These are phyloP conservation scores for Plusia festucae DNA, from an alignment of 2,888 invertebrate genomes.

Conservation along the genomic window DNA sequence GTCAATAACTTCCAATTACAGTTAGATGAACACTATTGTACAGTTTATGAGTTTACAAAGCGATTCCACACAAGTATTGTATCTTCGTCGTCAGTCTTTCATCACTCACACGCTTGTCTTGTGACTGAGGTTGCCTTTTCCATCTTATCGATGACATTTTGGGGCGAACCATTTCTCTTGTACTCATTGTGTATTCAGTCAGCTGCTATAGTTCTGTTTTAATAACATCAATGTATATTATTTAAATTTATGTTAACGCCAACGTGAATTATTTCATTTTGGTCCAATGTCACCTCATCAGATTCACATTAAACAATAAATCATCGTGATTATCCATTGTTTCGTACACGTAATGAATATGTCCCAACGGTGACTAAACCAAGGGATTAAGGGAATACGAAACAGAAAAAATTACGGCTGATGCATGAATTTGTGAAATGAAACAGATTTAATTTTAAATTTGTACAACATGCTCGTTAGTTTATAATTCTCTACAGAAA, in stretches of 20 bases:
- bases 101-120: conserved; percentile 40
- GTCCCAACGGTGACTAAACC: conserved; percentile 41
- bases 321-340: conserved; percentile 49
- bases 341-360: conserved; percentile 38
- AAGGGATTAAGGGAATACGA: conserved; percentile 19
- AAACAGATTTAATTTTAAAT: conserved; percentile 7
- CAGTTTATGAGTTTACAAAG: conserved; percentile 10
- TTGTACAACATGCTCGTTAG: not conserved
- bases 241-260: conserved; percentile 55
- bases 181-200: conserved; percentile 56
- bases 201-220: conserved; percentile 56
- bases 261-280: conserved; percentile 43
- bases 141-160: conserved; percentile 59
- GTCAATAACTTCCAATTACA: conserved; percentile 24
- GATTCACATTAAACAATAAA: conserved; percentile 45
- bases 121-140: conserved; percentile 48
- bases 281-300: conserved; percentile 46
- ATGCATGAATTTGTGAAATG: not conserved
- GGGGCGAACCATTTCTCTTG: conserved; percentile 44
- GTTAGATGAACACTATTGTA: conserved; percentile 17
- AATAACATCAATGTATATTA: conserved; percentile 49
- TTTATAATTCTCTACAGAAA: not conserved
- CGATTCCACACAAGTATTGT: conserved; percentile 23
- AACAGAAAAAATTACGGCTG: conserved; percentile 17
- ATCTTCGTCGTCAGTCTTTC: conserved; percentile 38